Percentiles rank a stretch among this genome's conserved stretches.
Conservation (phyloP, 2,113 vertebrate genomes). For the Aleadryas rufinucha region DNA sequence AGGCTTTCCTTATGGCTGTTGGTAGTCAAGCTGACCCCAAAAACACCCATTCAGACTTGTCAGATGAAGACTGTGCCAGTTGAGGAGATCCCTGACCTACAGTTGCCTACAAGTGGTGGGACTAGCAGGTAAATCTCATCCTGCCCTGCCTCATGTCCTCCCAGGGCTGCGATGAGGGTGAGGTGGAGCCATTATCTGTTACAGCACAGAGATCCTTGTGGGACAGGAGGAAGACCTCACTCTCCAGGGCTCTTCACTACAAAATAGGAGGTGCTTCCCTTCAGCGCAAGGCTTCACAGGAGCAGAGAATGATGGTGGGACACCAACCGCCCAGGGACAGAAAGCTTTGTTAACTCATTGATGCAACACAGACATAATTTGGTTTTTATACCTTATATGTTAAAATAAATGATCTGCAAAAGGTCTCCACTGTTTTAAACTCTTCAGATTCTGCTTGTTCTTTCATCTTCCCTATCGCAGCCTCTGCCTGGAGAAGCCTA, state of each 20-base stretch:
- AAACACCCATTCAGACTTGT: neutral
- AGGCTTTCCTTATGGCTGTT: rapidly evolving
- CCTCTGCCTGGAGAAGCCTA: neutral
- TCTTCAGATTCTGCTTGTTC: neutral
- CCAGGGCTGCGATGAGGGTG: neutral
- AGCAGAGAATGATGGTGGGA: rapidly evolving
- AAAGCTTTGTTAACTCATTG: neutral
- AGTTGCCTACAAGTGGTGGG: neutral
- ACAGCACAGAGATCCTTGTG: rapidly evolving
- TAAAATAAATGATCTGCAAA: neutral
- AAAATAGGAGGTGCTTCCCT: neutral
- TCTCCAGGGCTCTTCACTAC: neutral
- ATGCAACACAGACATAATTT: neutral
- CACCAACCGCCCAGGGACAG: neutral
- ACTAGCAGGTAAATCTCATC: neutral
- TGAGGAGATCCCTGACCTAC: neutral
- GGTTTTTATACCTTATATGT: neutral
- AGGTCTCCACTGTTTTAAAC: neutral
- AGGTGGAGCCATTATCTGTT: neutral
- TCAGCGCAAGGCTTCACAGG: rapidly evolving
- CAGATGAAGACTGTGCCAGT: rapidly evolving
- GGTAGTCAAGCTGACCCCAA: neutral
- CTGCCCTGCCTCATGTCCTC: neutral
- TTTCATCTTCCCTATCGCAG: neutral
- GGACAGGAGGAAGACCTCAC: neutral